Percentiles rank a stretch among this genome's conserved stretches.
These are phyloP conservation scores for Melanotaenia maccullochi DNA, from an alignment of 2,797 vertebrate genomes.

Conservation along the genomic window DNA sequence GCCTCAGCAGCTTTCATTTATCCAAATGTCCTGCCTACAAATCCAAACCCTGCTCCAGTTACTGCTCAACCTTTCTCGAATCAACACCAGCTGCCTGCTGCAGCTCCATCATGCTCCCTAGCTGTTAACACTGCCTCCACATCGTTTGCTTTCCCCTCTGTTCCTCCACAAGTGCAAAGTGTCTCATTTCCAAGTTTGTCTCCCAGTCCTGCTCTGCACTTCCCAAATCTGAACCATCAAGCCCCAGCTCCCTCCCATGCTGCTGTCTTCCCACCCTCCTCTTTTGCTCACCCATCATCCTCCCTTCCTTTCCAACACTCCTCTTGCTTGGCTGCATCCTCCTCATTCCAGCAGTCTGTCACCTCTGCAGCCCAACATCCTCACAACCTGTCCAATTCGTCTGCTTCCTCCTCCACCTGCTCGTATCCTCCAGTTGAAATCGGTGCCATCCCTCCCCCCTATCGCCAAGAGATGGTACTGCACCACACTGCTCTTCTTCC, in stretches of 20 bases:
- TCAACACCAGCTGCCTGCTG: conserved; percentile 25
- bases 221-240: conserved; percentile 74
- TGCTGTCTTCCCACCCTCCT: conserved; percentile 52
- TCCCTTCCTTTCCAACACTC: conserved; percentile 64
- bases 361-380: conserved; percentile 41
- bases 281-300: conserved; percentile 60
- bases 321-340: conserved; percentile 51
- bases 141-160: conserved; percentile 64
- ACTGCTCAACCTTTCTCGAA: conserved; percentile 26
- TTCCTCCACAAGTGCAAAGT: conserved; percentile 70
- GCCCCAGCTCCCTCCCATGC: conserved; percentile 42
- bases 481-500: conserved; percentile 74
- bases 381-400: conserved; percentile 55
- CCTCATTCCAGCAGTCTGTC: conserved; percentile 52
- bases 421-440: conserved; percentile 72
- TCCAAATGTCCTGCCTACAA: conserved; percentile 36
- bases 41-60: conserved; percentile 28
- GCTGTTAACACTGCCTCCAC: conserved; percentile 26
- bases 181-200: conserved; percentile 63
- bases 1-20: conserved; percentile 53
- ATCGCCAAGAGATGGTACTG: conserved; percentile 78
- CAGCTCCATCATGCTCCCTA: conserved; percentile 35
- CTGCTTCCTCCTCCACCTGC: conserved; percentile 47
- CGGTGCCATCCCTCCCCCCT: conserved; percentile 68
- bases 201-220: conserved; percentile 52